A percentile compares a stretch with the other conserved stretches of the same genome.
phyloP scores from a whole-genome alignment of 2,888 invertebrate species.

The Agrotis exclamationis region DNA sequence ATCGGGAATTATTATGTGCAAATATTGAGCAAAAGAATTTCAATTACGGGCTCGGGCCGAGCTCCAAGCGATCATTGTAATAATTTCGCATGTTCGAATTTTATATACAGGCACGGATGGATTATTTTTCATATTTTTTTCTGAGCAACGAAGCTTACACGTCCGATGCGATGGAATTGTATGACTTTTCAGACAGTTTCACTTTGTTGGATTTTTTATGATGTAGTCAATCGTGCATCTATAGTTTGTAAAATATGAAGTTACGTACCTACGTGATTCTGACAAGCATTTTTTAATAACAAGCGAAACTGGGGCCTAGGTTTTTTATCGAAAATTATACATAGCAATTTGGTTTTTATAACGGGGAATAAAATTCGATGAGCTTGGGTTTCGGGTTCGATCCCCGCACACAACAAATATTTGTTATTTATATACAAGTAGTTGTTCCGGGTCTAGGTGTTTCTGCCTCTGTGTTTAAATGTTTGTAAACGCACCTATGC shows the following conservation, averaged over 20 bases:
- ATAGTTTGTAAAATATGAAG: not conserved
- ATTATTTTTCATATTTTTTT: constrained; percentile 25
- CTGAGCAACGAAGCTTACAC: constrained; percentile 2
- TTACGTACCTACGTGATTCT: no score
- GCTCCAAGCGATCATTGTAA: constrained; percentile 43
- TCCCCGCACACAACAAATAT: no score
- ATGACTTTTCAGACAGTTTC: not conserved
- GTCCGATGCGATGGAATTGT: not conserved
- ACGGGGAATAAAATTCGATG: not conserved
- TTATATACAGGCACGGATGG: constrained; percentile 18
- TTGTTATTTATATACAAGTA: no score
- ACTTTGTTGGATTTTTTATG: not conserved
- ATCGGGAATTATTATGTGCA: constrained; percentile 53
- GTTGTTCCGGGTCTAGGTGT: no score
- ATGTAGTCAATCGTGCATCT: not conserved
- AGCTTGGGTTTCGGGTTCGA: not conserved
- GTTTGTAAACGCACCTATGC: no score
- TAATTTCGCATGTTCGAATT: constrained; percentile 48
- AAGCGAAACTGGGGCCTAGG: not conserved
- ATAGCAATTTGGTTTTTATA: constrained; percentile 5
- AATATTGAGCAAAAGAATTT: constrained; percentile 57
- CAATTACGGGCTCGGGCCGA: constrained; percentile 38
- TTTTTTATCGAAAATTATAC: not conserved
- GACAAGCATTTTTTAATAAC: not conserved
- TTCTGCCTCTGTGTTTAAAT: no score